These are phyloP conservation scores for Willisornis vidua DNA, from an alignment of 2,113 vertebrate species.

Conservation along the genomic window DNA sequence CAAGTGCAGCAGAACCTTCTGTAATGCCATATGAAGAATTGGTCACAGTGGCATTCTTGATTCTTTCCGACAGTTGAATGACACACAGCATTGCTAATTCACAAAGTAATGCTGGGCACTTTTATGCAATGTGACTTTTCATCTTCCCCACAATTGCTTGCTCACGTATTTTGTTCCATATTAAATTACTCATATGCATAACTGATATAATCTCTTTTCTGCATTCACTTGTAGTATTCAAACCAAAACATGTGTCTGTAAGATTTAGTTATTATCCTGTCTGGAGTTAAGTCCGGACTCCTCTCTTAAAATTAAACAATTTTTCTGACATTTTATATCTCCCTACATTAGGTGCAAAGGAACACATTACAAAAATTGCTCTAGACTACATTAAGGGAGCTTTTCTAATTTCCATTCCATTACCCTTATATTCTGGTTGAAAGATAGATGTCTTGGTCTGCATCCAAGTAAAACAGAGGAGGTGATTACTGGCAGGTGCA, in stretches of 20 bases:
- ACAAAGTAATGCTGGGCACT: slow-evolving; percentile 8
- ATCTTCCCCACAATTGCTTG: background rate
- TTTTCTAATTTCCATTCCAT: slow-evolving; percentile 41
- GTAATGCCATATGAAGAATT: background rate
- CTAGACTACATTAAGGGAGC: background rate
- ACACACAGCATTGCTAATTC: slow-evolving; percentile 19
- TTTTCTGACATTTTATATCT: slow-evolving; percentile 11
- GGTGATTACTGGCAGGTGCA: background rate
- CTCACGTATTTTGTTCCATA: slow-evolving; percentile 38
- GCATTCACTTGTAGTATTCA: background rate
- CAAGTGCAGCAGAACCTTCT: background rate
- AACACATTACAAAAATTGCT: slow-evolving; percentile 26
- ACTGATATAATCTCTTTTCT: slow-evolving; percentile 43
- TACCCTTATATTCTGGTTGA: background rate
- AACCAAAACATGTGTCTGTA: background rate
- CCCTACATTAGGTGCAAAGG: background rate
- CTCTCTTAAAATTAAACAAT: slow-evolving; percentile 21
- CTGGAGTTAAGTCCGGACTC: slow-evolving; percentile 15
- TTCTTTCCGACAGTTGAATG: slow-evolving; percentile 41
- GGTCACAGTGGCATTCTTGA: slow-evolving; percentile 3
- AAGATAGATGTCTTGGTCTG: background rate
- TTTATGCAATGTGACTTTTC: slow-evolving; percentile 45
- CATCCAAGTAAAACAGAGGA: background rate
- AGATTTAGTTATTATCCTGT: slow-evolving; percentile 32
- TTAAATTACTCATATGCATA: slow-evolving; percentile 55